Conservation (phyloP, 2,888 invertebrate species). For the Antitype chi region DNA sequence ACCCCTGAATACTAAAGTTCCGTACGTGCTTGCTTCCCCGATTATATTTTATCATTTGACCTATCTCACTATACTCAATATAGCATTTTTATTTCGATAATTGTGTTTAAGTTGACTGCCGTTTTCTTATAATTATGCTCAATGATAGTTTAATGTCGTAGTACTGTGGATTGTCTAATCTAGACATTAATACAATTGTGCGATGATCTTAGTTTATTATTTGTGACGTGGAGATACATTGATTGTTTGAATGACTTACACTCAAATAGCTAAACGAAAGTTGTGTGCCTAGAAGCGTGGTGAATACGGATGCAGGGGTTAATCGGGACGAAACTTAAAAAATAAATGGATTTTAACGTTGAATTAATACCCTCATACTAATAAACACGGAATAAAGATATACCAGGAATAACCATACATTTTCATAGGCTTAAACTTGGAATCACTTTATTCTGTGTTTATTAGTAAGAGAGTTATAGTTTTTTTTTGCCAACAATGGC, state of each 20-base stretch:
- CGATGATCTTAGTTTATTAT: conserved; percentile 85
- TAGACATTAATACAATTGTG: conserved; percentile 76
- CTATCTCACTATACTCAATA: conserved; percentile 85
- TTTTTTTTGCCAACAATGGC: no score
- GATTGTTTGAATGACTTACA: conserved; percentile 54
- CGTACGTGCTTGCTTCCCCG: conserved; percentile 63
- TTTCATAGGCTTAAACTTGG: no score
- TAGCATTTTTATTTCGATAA: conserved; percentile 84
- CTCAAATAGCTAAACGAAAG: conserved; percentile 35
- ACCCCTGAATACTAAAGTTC: conserved; percentile 60
- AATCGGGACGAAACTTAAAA: no score
- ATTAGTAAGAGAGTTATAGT: no score
- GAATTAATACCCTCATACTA: no score
- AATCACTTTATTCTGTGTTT: no score
- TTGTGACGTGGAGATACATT: conserved; percentile 67
- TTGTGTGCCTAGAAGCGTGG: background rate
- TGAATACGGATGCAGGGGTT: no score
- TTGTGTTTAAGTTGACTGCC: conserved; percentile 86
- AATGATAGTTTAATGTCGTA: conserved; percentile 83
- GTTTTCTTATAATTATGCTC: conserved; percentile 88
- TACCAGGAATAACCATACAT: no score
- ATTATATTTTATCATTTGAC: conserved; percentile 78
- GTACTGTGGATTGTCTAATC: conserved; percentile 75
- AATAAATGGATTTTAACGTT: no score
- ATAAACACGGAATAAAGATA: no score